Evolutionary conservation across 2,113 vertebrate species (phyloP), one percentile per base, ranked within the genome.

Genomic region (Chionomys nivalis): DNA sequence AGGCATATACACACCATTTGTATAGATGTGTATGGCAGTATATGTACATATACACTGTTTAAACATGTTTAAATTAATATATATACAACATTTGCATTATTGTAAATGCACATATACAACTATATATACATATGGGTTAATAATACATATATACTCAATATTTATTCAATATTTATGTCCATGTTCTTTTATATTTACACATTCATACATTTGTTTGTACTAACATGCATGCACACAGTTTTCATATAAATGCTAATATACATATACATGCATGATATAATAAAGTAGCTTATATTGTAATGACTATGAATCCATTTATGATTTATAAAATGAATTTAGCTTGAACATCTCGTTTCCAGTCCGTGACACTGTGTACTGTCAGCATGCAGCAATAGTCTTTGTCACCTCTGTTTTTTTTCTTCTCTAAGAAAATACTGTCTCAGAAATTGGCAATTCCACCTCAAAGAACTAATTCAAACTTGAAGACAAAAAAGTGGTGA

Each of bases 271-370:
- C 23, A 70, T 61, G 4, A 42, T 82, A 39, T 6, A 47, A 16
- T 65, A 87, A 77, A 26, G 77, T 52, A 17, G 28, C 24, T 42
- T 90, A 70, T 66, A 92, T 95, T 36, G 49, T 76, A 92, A 85
- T 28, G 36, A 86, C 44, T 26, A 47, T 70, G 3, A 82, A 24
- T 86, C 0, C 77, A n/a, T 76, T 76, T 75, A 5, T 82, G 28
- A 14, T 23, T 66, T 94, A 52, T 39, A 87, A 78, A 73, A 75
- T 61, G 63, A 91, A 75, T 63, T 65, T 63, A 78, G 33, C 11
- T 81, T 58, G 79, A 87, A 89, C n/a, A 49, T 91, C 16, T 94
- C 33, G 72, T 90, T 96, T 95, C 52, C 6, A 88, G 77, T 72
- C 55, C 49, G 19, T 78, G 55, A 63, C 7, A 47, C 21, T 65